These are phyloP conservation scores for Engraulis encrasicolus DNA, from an alignment of 2,113 vertebrate genomes.

Conservation along the genomic window DNA sequence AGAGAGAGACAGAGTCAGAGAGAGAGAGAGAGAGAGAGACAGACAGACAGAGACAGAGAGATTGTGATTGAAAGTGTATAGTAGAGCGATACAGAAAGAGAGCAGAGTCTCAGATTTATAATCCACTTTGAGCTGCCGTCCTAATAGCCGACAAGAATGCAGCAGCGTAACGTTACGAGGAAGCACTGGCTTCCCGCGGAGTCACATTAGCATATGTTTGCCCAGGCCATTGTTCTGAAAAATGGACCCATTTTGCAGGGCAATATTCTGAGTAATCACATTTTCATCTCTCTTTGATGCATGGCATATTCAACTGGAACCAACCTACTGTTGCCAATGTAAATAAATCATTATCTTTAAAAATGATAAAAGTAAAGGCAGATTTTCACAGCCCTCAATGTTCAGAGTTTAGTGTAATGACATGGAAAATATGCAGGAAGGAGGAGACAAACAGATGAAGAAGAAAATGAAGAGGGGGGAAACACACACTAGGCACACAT, in stretches of 20 bases:
- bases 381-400: slow-evolving; percentile 21
- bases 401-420: slow-evolving; percentile 19
- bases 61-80: no score
- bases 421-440: slow-evolving; percentile 8
- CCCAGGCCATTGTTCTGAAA: slow-evolving; percentile 37
- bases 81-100: no score
- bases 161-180: not conserved
- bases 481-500: no score
- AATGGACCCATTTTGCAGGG: slow-evolving; percentile 43
- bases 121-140: slow-evolving; percentile 32
- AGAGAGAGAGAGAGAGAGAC: no score
- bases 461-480: no score
- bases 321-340: slow-evolving; percentile 3
- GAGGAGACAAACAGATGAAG: not conserved
- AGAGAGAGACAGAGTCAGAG: no score
- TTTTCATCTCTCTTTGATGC: slow-evolving; percentile 33
- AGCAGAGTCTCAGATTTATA: slow-evolving; percentile 2
- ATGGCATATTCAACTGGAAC: slow-evolving; percentile 33
- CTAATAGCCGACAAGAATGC: slow-evolving; percentile 26
- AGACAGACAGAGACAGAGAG: no score
- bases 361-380: slow-evolving; percentile 9
- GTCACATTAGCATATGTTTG: slow-evolving; percentile 43
- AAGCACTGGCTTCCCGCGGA: slow-evolving; percentile 25
- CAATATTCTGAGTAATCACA: slow-evolving; percentile 30
- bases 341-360: slow-evolving; percentile 32